phyloP scores from a whole-genome alignment of 2,797 vertebrate species.

The Cynopterus sphinx region DNA sequence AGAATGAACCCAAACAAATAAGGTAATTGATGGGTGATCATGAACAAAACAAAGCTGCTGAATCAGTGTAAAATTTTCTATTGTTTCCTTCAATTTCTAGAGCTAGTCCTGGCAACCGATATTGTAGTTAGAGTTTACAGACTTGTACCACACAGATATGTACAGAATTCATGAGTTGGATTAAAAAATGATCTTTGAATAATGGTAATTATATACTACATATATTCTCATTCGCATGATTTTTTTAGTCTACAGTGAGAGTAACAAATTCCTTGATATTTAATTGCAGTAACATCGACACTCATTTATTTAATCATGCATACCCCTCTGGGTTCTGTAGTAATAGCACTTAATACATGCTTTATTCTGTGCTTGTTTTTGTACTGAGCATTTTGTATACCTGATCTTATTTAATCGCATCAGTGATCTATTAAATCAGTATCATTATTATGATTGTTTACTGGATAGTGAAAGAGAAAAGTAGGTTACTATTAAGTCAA shows the following conservation, averaged over 20 bases:
- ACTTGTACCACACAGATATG: neutral
- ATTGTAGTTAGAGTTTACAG: neutral
- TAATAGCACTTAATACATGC: neutral
- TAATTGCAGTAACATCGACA: neutral
- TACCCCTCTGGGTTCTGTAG: neutral
- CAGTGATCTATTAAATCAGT: neutral
- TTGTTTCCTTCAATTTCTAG: neutral
- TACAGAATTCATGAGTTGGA: neutral
- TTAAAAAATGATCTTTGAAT: neutral
- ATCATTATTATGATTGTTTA: neutral
- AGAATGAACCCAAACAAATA: neutral
- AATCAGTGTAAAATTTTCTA: neutral
- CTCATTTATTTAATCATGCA: neutral
- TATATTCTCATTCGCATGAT: neutral
- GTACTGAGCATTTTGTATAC: neutral
- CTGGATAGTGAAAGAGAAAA: constrained; percentile 11
- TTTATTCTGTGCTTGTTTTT: neutral
- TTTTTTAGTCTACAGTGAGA: neutral
- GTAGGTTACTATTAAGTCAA: constrained; percentile 23
- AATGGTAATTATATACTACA: neutral
- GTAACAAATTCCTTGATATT: neutral
- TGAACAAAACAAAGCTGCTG: neutral
- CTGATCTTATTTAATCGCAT: constrained; percentile 6
- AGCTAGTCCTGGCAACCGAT: neutral
- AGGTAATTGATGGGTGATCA: neutral